Percentiles rank a stretch among this genome's conserved stretches.
Conservation (phyloP, 2,797 vertebrate species). For the Serranus cabrilla region DNA sequence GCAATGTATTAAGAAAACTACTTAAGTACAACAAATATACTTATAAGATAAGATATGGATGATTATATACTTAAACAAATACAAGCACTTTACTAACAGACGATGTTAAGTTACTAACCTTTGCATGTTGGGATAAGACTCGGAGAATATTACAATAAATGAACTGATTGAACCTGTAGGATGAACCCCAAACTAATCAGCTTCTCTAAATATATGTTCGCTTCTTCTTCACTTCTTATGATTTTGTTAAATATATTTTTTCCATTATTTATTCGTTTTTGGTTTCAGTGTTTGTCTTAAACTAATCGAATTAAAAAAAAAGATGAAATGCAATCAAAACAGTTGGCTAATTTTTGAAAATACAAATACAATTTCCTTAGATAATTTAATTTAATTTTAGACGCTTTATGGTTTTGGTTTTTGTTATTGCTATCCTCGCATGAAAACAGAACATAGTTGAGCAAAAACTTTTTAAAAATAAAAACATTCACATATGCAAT, state of each 20-base stretch:
- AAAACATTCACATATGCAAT: constrained; percentile 81
- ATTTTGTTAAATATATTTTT: neutral
- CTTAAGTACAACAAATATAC: constrained; percentile 26
- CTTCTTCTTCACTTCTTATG: constrained; percentile 21
- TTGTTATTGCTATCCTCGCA: constrained; percentile 32
- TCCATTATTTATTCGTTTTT: neutral
- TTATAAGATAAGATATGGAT: constrained; percentile 33
- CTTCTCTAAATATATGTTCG: constrained; percentile 38
- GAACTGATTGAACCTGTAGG: constrained; percentile 1
- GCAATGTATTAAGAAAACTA: constrained; percentile 40
- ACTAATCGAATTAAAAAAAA: constrained; percentile 3
- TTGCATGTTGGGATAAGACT: constrained; percentile 54
- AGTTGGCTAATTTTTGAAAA: constrained; percentile 1
- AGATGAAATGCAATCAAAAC: neutral
- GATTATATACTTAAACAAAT: constrained; percentile 45
- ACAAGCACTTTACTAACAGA: constrained; percentile 77
- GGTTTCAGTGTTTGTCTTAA: constrained; percentile 32
- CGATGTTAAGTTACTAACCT: constrained; percentile 56
- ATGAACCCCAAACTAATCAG: constrained; percentile 12
- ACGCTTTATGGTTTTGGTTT: constrained; percentile 20
- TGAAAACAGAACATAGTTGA: constrained; percentile 29
- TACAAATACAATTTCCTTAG: neutral
- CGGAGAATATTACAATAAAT: constrained; percentile 20
- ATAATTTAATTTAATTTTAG: neutral
- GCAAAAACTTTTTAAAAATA: constrained; percentile 51